Evolutionary conservation across 2,113 vertebrate species (phyloP).

Genomic region (Hippocampus guttulatus): DNA sequence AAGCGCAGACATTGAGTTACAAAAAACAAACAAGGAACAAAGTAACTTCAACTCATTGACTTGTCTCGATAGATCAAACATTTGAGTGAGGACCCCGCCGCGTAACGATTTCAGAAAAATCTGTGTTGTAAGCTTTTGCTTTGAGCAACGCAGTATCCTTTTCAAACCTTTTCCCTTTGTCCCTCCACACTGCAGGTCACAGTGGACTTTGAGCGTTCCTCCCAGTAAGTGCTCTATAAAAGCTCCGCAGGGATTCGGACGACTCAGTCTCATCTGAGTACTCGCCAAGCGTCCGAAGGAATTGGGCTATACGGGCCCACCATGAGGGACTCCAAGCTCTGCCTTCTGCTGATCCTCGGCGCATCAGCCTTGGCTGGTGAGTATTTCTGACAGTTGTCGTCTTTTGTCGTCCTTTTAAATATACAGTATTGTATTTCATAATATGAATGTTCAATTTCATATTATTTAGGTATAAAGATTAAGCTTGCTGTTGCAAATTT

Average conservation of each 20-base stretch:
- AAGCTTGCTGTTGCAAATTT: not conserved
- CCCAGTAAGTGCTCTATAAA: slow-evolving; percentile 59
- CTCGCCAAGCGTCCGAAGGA: slow-evolving; percentile 39
- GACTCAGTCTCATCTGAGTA: slow-evolving; percentile 64
- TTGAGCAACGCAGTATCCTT: slow-evolving; percentile 15
- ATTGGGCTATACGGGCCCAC: slow-evolving; percentile 64
- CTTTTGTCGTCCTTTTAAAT: not conserved
- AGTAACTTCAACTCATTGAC: not conserved
- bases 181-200: slow-evolving; percentile 58
- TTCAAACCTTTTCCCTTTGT: slow-evolving; percentile 68
- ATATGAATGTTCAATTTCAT: not conserved
- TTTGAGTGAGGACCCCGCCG: not conserved
- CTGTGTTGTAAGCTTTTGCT: slow-evolving; percentile 26
- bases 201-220: slow-evolving; percentile 70
- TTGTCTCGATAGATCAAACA: not conserved
- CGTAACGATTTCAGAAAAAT: slow-evolving; percentile 7
- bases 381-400: slow-evolving; percentile 26
- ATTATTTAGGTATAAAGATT: not conserved
- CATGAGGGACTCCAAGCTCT: slow-evolving; percentile 74
- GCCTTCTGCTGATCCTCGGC: slow-evolving; percentile 67
- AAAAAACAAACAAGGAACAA: not conserved
- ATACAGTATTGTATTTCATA: not conserved
- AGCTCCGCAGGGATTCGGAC: slow-evolving; percentile 19
- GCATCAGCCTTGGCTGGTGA: slow-evolving; percentile 62
- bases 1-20: not conserved